phyloP scores from a whole-genome alignment of 2,888 invertebrate species.

The Caradrina kadenii region DNA sequence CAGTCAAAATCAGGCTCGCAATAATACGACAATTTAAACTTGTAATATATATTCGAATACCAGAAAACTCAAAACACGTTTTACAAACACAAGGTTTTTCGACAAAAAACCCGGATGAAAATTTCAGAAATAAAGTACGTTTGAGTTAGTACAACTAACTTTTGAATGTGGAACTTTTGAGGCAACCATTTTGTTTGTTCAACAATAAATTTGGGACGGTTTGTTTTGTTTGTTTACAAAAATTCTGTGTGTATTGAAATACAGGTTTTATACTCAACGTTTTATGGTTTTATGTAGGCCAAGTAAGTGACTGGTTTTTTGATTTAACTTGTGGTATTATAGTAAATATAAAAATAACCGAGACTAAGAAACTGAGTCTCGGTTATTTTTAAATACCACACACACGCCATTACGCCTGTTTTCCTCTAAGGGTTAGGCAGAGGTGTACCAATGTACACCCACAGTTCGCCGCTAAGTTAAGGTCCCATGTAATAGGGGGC shows the following conservation, averaged over 20 bases:
- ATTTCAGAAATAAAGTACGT: slow-evolving; percentile 5
- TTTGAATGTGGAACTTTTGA: slow-evolving; percentile 8
- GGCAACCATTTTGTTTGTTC: slow-evolving; percentile 19
- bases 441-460: too few species aligned
- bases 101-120: background rate
- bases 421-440: too few species aligned
- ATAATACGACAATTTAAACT: slow-evolving; percentile 1
- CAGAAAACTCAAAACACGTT: background rate
- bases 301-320: background rate
- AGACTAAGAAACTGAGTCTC: too few species aligned
- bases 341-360: too few species aligned
- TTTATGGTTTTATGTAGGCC: background rate
- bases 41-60: background rate
- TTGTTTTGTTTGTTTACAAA: slow-evolving; percentile 4
- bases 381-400: too few species aligned
- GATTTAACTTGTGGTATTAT: background rate
- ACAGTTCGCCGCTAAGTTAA: too few species aligned
- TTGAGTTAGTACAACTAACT: slow-evolving; percentile 15
- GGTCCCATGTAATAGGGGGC: too few species aligned
- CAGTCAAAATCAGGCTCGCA: background rate
- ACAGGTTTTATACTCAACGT: background rate
- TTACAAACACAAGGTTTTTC: background rate
- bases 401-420: too few species aligned
- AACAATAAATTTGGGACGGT: slow-evolving; percentile 9
- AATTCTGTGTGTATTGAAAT: background rate